These are phyloP conservation scores for Hippocampus mohnikei DNA, from an alignment of 2,113 vertebrate genomes.

Conservation along the genomic window DNA sequence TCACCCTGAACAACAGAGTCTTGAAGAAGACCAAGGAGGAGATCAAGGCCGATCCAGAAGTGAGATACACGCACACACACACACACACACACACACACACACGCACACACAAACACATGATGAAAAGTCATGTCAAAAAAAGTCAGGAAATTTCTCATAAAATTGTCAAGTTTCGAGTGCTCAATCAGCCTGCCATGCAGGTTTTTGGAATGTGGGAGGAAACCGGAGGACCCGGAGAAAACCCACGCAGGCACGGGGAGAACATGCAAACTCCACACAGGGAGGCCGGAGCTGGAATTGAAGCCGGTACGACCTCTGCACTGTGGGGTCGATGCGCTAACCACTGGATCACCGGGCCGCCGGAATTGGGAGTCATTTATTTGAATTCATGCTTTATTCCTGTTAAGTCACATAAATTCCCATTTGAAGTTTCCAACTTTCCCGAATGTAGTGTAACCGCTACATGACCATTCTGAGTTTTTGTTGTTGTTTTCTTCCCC, in stretches of 20 bases:
- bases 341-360: too few relatives aligned
- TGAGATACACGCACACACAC: constrained; percentile 19
- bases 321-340: too few relatives aligned
- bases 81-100: not conserved
- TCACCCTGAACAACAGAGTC: constrained; percentile 80
- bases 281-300: too few relatives aligned
- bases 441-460: not conserved
- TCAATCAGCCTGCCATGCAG: too few relatives aligned
- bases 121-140: not conserved
- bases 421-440: too few relatives aligned
- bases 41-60: constrained; percentile 73
- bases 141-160: not conserved
- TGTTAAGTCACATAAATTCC: too few relatives aligned
- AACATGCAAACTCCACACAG: too few relatives aligned
- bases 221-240: too few relatives aligned
- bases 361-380: not conserved
- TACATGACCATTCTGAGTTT: not conserved
- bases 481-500: not conserved
- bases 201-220: too few relatives aligned
- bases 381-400: not conserved
- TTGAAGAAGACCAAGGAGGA: constrained; percentile 83
- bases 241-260: too few relatives aligned
- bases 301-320: too few relatives aligned
- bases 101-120: not conserved
- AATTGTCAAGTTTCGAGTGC: not conserved